Evolutionary conservation across 2,888 invertebrate species (phyloP), one percentile per base, ranked within the genome.

Genomic region (Campopleginae sp.): DNA sequence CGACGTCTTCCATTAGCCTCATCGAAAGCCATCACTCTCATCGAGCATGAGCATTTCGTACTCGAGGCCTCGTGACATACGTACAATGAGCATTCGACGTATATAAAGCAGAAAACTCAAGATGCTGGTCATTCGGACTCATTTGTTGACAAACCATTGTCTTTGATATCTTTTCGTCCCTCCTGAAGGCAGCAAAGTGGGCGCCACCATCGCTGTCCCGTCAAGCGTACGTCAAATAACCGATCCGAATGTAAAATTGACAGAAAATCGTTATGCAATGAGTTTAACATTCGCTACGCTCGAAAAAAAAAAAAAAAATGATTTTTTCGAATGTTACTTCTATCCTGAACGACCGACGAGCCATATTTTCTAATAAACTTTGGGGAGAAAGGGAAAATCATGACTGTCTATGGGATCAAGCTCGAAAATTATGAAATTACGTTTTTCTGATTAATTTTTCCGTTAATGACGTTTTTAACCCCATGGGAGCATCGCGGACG

Each of bases 1-100:
- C 85, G 87, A 88, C 87, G 85, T 86, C 86, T 87, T 85, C 82
- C 87, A 88, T 88, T 88, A 87, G 84, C 71, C 84, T 74, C 58
- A 80, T 84, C 84, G 74, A 83, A 23, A 19, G 48, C 66, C 71
- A 71, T 27, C 71, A 71, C 38, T 31, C 54, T 48, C 65, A 38
- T 54, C 51, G 46, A 51, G 48, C 17, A 19, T 33, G 27, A 65
- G 58, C 65, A 44, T 48, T 70, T 48, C 31, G n/a, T 44, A 44
- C 68, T 42, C 33, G 23, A 42, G 23, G 68, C 23, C 12, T 44
- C 68, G 44, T 66, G 44, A 27, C 68, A 68, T 68, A 68, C 44
- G 70, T 70, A 46, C 48, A 27, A 46, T 27, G 23, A 7, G 31
- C 31, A 19, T 23, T 38, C 68, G 19, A 68, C 23, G 5, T 68